Evolutionary conservation across 2,797 vertebrate genomes (phyloP).

Genomic region (Rhodeus uyekii): DNA sequence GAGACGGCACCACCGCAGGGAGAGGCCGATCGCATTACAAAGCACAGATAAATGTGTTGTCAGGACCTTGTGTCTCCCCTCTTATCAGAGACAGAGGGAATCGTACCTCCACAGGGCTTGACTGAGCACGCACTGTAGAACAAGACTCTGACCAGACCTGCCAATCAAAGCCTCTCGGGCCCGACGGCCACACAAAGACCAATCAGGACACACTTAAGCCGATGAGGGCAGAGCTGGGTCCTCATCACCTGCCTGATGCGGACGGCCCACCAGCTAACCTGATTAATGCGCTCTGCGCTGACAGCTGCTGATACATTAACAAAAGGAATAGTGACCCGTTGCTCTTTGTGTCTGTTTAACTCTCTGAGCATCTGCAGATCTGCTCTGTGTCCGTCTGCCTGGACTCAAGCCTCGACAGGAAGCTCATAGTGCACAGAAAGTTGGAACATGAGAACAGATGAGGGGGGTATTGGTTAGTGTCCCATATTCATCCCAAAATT

Average conservation of each 20-base stretch:
- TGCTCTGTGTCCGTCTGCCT: slow-evolving; percentile 55
- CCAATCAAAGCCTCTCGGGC: slow-evolving; percentile 64
- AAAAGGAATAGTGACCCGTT: slow-evolving; percentile 28
- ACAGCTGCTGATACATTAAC: slow-evolving; percentile 61
- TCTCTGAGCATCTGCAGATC: slow-evolving; percentile 69
- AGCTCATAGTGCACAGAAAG: slow-evolving; percentile 60
- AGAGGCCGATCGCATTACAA: slow-evolving; percentile 62
- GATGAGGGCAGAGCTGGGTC: slow-evolving; percentile 5
- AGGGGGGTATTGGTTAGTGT: slow-evolving; percentile 22
- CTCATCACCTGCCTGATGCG: slow-evolving; percentile 36
- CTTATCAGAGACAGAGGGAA: slow-evolving; percentile 52
- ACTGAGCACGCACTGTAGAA: slow-evolving; percentile 39
- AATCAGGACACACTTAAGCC: too few relatives aligned
- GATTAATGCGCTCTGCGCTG: slow-evolving; percentile 63
- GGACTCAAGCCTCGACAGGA: slow-evolving; percentile 39
- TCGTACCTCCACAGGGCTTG: slow-evolving; percentile 25
- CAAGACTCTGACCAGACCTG: slow-evolving; percentile 53
- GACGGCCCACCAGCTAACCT: slow-evolving; percentile 53
- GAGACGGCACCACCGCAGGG: slow-evolving; percentile 54
- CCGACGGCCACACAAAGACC: too few relatives aligned
- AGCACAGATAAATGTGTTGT: slow-evolving; percentile 69
- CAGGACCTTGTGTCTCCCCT: slow-evolving; percentile 48
- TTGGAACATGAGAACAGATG: slow-evolving; percentile 49
- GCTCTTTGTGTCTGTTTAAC: slow-evolving; percentile 24
- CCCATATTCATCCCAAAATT: not conserved